A percentile compares a stretch with the other conserved stretches of the same genome.
Conservation (phyloP, 2,888 invertebrate genomes). For the Limnephilus auricula region DNA sequence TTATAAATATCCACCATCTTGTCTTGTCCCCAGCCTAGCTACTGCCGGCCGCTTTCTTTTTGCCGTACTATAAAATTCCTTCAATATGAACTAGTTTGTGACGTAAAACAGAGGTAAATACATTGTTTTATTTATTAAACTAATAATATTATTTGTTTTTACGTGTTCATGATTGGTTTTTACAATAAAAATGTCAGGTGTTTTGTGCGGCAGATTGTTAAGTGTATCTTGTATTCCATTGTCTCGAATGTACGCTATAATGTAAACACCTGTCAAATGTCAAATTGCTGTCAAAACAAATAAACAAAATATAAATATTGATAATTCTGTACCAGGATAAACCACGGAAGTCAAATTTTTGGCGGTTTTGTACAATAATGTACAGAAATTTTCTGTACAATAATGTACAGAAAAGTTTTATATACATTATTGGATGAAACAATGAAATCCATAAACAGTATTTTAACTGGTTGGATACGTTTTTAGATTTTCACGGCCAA, state of each 20-base stretch:
- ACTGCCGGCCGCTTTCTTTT: conserved; percentile 61
- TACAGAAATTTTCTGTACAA: too few relatives aligned
- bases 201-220: neutral
- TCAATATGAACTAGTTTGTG: neutral
- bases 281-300: conserved; percentile 11
- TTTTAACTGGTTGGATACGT: too few relatives aligned
- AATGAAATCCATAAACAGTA: too few relatives aligned
- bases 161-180: neutral
- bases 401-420: too few relatives aligned
- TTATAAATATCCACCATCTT: neutral
- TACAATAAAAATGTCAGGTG: neutral
- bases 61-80: neutral
- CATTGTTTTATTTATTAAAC: neutral
- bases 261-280: conserved; percentile 43
- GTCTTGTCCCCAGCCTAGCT: conserved; percentile 25
- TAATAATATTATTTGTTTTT: neutral
- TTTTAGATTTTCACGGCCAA: too few relatives aligned
- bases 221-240: conserved; percentile 29
- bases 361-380: too few relatives aligned
- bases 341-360: too few relatives aligned
- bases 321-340: too few relatives aligned
- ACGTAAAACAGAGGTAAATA: neutral
- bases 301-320: neutral
- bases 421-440: too few relatives aligned
- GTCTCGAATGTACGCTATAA: conserved; percentile 51